Percentiles rank a stretch among this genome's conserved stretches.
These are phyloP conservation scores for Galerucella pusilla DNA, from an alignment of 2,888 invertebrate species.

Conservation along the genomic window DNA sequence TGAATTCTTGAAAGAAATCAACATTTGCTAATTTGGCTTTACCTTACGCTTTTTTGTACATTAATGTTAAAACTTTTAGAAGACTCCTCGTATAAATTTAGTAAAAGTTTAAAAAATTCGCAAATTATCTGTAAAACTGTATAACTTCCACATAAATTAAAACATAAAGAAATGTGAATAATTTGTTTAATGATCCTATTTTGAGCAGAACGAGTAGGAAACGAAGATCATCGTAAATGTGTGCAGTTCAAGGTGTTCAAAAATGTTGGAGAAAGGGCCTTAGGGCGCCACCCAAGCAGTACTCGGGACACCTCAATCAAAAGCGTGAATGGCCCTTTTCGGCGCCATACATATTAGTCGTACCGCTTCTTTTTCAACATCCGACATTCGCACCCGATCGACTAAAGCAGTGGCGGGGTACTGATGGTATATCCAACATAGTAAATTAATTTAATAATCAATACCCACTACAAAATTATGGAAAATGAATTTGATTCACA, in stretches of 20 bases:
- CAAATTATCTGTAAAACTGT: too few species aligned
- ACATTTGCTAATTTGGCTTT: too few species aligned
- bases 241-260: slow-evolving; percentile 30
- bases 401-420: slow-evolving; percentile 31
- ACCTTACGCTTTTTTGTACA: too few species aligned
- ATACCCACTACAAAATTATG: too few species aligned
- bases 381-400: slow-evolving; percentile 58
- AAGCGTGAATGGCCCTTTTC: slow-evolving; percentile 60
- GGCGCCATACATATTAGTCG: slow-evolving; percentile 60
- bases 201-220: neutral
- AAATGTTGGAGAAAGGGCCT: slow-evolving; percentile 21
- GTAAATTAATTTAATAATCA: neutral
- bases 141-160: too few species aligned
- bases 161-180: neutral
- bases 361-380: slow-evolving; percentile 55
- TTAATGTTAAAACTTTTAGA: too few species aligned
- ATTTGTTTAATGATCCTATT: slow-evolving; percentile 7
- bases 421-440: neutral
- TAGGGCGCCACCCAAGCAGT: slow-evolving; percentile 60
- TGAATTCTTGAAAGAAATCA: too few species aligned
- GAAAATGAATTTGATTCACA: too few species aligned
- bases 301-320: slow-evolving; percentile 58
- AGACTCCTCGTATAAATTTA: too few species aligned
- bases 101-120: too few species aligned
- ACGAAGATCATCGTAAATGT: slow-evolving; percentile 21